Conservation (phyloP, 2,888 invertebrate species). For the Xanthostigma xanthostigma region DNA sequence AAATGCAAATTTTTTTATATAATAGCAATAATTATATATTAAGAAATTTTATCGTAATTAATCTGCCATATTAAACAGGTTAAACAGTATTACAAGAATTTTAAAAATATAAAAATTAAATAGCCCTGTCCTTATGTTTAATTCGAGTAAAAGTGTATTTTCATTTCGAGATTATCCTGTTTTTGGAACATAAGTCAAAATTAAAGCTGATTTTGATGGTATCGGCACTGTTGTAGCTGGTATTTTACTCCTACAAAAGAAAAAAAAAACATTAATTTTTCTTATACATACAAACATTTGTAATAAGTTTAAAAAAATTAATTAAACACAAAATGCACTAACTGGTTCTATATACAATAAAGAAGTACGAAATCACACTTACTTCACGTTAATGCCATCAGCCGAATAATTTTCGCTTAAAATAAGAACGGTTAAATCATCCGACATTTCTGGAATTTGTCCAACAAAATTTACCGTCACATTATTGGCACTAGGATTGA, state of each 20-base stretch:
- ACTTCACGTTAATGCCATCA: conserved; percentile 28
- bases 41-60: too few species aligned
- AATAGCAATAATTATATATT: too few species aligned
- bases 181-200: conserved; percentile 54
- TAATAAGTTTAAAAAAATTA: conserved; percentile 2
- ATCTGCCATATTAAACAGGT: too few species aligned
- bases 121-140: too few species aligned
- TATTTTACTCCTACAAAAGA: conserved; percentile 40
- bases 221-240: conserved; percentile 38
- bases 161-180: conserved; percentile 15
- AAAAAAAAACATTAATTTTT: conserved; percentile 7
- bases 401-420: conserved; percentile 35
- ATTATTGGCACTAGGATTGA: conserved; percentile 41
- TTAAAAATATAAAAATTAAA: too few species aligned
- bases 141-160: too few species aligned
- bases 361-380: conserved; percentile 16
- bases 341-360: conserved; percentile 1
- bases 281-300: conserved; percentile 11
- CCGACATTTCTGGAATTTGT: conserved; percentile 33
- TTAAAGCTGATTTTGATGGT: conserved; percentile 44
- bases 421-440: conserved; percentile 42
- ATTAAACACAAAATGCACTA: conserved; percentile 7
- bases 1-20: too few species aligned
- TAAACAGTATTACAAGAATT: too few species aligned
- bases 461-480: conserved; percentile 39